Evolutionary conservation across 2,797 vertebrate species (phyloP), one percentile per base, ranked within the genome.

Genomic region (Bradypus variegatus): DNA sequence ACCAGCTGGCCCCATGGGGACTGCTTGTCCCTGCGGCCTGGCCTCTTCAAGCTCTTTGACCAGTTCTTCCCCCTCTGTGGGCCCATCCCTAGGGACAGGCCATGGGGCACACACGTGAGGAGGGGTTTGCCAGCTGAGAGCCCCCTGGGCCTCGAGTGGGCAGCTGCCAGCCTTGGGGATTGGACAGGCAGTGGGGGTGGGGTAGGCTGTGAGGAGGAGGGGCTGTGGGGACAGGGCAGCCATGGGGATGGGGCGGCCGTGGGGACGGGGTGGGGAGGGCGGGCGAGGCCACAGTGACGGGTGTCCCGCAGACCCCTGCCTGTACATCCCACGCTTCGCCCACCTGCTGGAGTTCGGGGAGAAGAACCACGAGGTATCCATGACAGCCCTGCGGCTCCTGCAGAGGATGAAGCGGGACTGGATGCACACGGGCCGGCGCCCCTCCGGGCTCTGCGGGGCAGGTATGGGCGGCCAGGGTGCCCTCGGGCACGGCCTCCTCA

Each of bases 401-500:
- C 99, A 99, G 98, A 98, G 99, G 95, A 99, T 99, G 99, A 99
- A 99, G 97, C 96, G 99, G 94, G 99, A 99, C 97, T 99, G 99
- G 99, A 99, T 99, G 98, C 99, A 99, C 97, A 99, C 99, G 0
- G 99, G 99, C 65, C 98, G 99, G 73, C 97, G 99, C 81, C 99
- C 99, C 3, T 99, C 99, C 0, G 99, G 99, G 45, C 99, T 99
- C 92, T 99, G 99, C 0, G 99, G 99, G 36, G 99, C 99, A 95
- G 99, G 99, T 99, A 96, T n/a, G 9, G 8, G 50, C 50, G 13
- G 10, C 50, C 50, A 12, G 50, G 50, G 50, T 3, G 14, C 14
- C 50, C 14, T 50, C 50, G 3, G 8, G 11, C 50, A 11, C 50
- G 8, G 58, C 21, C 21, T 23, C 21, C 58, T 58, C 19, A 3